Percentiles rank a stretch among this genome's conserved stretches.
These are phyloP conservation scores for Tanytarsus gracilentus DNA, from an alignment of 2,888 invertebrate genomes.

Conservation along the genomic window DNA sequence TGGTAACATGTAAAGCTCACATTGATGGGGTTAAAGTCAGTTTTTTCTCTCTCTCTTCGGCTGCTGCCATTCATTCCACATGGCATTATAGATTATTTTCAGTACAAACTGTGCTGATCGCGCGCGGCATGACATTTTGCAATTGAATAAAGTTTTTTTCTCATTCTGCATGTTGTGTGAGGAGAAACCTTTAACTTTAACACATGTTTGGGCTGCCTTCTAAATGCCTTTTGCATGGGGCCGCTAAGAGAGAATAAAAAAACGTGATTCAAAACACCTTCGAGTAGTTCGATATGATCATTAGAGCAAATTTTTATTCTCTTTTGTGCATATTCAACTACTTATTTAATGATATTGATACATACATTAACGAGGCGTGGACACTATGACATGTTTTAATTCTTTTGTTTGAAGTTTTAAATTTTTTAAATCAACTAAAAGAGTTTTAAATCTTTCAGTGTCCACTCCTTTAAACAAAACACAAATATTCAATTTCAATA, in stretches of 20 bases:
- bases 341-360: constrained; percentile 16
- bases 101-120: background rate
- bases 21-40: constrained; percentile 16
- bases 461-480: too few species aligned
- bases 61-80: background rate
- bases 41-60: background rate
- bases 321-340: background rate
- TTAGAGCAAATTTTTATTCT: constrained; percentile 22
- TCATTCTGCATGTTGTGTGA: background rate
- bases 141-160: constrained; percentile 1
- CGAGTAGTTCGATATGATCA: constrained; percentile 24
- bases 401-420: too few species aligned
- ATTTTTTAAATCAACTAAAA: too few species aligned
- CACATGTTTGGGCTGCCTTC: background rate
- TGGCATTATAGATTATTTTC: constrained; percentile 16
- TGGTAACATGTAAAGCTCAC: too few species aligned
- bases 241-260: background rate
- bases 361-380: too few species aligned
- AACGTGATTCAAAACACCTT: constrained; percentile 28
- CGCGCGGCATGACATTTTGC: constrained; percentile 20
- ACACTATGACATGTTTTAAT: too few species aligned
- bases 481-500: background rate
- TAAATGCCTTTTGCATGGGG: background rate
- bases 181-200: background rate
- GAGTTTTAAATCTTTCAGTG: too few species aligned